A percentile compares a stretch with the other conserved stretches of the same genome.
phyloP scores from a whole-genome alignment of 2,888 invertebrate species.

The Harpagoxenus sublaevis region DNA sequence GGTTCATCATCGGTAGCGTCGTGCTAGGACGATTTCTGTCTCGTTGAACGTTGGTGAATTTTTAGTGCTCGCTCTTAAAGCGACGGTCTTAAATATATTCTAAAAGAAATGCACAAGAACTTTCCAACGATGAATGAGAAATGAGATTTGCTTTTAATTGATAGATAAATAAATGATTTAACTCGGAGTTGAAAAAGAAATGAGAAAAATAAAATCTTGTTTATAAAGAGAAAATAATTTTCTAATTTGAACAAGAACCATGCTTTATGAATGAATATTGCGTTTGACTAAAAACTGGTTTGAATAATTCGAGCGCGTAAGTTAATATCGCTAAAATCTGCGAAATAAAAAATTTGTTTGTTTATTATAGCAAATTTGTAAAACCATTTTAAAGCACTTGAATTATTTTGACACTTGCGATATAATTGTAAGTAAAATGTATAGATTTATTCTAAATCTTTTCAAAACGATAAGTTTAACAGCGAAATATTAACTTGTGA shows the following conservation, averaged over 20 bases:
- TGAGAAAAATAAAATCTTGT: not conserved
- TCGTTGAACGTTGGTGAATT: not conserved
- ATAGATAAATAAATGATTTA: not conserved
- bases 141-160: not conserved
- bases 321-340: not conserved
- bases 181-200: not conserved
- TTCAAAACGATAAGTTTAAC: not conserved
- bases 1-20: not conserved
- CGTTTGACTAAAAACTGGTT: not conserved
- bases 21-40: not conserved
- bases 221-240: not conserved
- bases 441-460: not conserved
- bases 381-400: not conserved
- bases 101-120: not conserved
- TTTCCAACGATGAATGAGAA: not conserved
- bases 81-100: not conserved
- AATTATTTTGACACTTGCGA: not conserved
- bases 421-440: not conserved
- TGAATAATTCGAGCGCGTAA: not conserved
- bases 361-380: not conserved
- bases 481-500: not conserved
- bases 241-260: not conserved
- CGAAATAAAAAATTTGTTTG: not conserved
- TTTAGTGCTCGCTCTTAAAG: not conserved
- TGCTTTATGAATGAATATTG: not conserved